Evolutionary conservation across 2,888 invertebrate species (phyloP).

Genomic region (Catocala fraxini): DNA sequence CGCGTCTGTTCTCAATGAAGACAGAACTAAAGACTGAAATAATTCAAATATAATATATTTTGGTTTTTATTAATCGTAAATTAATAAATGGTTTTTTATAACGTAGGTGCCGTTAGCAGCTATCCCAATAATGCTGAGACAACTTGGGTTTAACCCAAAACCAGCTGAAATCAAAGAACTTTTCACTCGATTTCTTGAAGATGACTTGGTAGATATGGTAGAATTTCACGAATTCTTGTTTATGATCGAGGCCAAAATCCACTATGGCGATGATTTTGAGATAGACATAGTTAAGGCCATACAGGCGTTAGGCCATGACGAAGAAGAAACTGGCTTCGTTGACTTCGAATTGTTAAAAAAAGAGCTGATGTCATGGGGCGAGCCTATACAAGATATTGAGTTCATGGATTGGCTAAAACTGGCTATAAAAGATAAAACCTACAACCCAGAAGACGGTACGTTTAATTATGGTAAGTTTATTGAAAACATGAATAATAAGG

Average conservation of each 20-base stretch:
- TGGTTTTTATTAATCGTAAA: background rate
- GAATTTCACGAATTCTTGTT: slow-evolving; percentile 76
- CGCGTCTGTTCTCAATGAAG: too few species aligned
- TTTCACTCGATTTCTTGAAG: slow-evolving; percentile 72
- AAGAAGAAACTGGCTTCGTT: slow-evolving; percentile 68
- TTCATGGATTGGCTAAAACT: slow-evolving; percentile 73
- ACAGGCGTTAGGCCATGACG: slow-evolving; percentile 74
- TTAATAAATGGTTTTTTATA: slow-evolving; percentile 2
- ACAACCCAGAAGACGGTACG: slow-evolving; percentile 63
- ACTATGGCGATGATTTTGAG: slow-evolving; percentile 79
- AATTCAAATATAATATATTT: too few species aligned
- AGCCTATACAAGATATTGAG: slow-evolving; percentile 73
- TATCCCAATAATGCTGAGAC: slow-evolving; percentile 76
- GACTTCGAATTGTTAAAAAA: slow-evolving; percentile 69
- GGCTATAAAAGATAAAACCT: slow-evolving; percentile 73
- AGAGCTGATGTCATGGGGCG: slow-evolving; percentile 78
- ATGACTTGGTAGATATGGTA: slow-evolving; percentile 77
- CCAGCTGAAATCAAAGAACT: slow-evolving; percentile 68
- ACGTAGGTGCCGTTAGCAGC: slow-evolving; percentile 65
- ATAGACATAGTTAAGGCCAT: slow-evolving; percentile 71
- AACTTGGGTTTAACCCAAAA: slow-evolving; percentile 81
- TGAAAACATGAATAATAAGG: slow-evolving; percentile 79
- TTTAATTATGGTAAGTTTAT: slow-evolving; percentile 75
- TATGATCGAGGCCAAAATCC: slow-evolving; percentile 82
- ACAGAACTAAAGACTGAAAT: too few species aligned